Conservation (phyloP, 2,113 vertebrate species). For the Atrichornis clamosus region DNA sequence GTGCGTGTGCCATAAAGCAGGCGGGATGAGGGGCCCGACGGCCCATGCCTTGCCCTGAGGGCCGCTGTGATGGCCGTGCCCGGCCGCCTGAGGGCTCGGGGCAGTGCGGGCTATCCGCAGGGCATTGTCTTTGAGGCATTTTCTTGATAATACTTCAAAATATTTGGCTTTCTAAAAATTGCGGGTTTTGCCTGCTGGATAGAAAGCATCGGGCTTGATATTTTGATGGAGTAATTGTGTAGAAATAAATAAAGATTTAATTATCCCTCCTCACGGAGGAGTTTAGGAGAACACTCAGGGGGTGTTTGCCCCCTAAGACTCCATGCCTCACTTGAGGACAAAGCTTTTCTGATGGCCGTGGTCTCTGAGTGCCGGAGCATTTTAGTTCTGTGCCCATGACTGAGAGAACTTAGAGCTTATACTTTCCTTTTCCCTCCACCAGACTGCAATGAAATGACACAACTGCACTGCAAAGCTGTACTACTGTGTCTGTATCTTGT, state of each 20-base stretch:
- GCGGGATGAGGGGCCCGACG: not conserved
- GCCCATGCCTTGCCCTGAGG: not conserved
- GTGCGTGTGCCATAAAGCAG: not conserved
- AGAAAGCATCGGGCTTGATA: not conserved
- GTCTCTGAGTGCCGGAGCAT: not conserved
- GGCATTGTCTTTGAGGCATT: rapidly evolving
- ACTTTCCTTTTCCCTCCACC: not conserved
- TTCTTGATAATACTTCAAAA: rapidly evolving
- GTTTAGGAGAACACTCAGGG: not conserved
- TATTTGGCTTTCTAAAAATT: not conserved
- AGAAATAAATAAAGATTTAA: not conserved
- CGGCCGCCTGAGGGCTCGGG: not conserved
- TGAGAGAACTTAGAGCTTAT: not conserved
- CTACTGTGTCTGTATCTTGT: not conserved
- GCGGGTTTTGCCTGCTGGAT: not conserved
- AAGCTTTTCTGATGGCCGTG: rapidly evolving
- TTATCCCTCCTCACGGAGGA: rapidly evolving
- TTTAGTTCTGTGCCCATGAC: not conserved
- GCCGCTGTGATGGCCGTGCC: not conserved
- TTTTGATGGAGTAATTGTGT: not conserved
- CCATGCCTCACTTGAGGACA: not conserved
- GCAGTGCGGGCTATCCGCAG: rapidly evolving
- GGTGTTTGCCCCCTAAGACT: rapidly evolving
- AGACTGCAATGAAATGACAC: not conserved
- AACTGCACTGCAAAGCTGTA: not conserved